Conservation (phyloP, 35 echinoderm and acorn worm genomes). For the Holothuria glaberrima region DNA sequence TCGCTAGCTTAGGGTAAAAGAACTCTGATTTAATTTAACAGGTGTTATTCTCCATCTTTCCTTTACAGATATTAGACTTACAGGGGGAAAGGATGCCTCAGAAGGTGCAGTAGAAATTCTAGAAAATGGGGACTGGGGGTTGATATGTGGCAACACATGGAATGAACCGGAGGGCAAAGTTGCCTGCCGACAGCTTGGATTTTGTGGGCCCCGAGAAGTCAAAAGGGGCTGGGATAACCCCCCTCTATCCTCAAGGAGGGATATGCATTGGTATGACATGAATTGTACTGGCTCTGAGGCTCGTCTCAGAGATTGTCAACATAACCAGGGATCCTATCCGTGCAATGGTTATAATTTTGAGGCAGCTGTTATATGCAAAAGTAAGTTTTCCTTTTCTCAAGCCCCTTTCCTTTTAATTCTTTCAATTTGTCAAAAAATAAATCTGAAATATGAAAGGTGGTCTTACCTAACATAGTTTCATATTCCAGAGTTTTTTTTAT, state of each 20-base stretch:
- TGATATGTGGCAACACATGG: slow-evolving; percentile 80
- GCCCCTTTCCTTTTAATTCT: background rate
- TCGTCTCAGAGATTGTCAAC: slow-evolving; percentile 67
- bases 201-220: slow-evolving; percentile 1
- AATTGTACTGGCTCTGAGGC: slow-evolving; percentile 78
- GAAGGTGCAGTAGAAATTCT: slow-evolving; percentile 75
- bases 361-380: slow-evolving; percentile 68
- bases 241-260: background rate
- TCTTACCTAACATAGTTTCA: no score
- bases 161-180: slow-evolving; percentile 64
- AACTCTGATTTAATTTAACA: no score
- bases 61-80: slow-evolving; percentile 75
- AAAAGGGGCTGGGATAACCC: slow-evolving; percentile 57
- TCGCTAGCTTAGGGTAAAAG: no score
- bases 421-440: no score
- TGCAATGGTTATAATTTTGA: slow-evolving; percentile 82
- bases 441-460: no score
- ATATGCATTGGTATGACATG: slow-evolving; percentile 80
- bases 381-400: slow-evolving; percentile 43
- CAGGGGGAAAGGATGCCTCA: slow-evolving; percentile 40
- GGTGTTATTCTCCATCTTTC: background rate
- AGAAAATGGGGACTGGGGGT: slow-evolving; percentile 74
- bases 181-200: slow-evolving; percentile 86
- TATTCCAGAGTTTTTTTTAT: no score
- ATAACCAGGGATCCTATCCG: slow-evolving; percentile 54